Percentiles rank a stretch among this genome's conserved stretches.
phyloP scores from a whole-genome alignment of 2,888 invertebrate genomes.

The Anthrax anthrax region DNA sequence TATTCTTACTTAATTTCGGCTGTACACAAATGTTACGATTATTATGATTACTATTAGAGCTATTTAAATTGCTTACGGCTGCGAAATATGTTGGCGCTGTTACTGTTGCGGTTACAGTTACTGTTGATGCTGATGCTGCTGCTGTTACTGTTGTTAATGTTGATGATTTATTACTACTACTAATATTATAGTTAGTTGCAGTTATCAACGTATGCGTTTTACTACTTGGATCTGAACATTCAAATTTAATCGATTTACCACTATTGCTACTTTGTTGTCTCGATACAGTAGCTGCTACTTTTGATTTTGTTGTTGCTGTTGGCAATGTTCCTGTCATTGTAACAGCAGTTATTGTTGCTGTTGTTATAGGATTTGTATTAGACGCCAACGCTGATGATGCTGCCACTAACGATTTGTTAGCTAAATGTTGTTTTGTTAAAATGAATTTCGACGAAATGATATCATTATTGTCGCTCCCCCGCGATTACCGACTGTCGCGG shows the following conservation, averaged over 20 bases:
- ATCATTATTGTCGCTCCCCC: slow-evolving; percentile 38
- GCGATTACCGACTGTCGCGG: slow-evolving; percentile 38
- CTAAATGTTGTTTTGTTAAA: slow-evolving; percentile 35
- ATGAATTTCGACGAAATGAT: slow-evolving; percentile 35
- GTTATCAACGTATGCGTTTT: neutral
- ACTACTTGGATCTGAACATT: neutral
- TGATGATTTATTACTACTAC: slow-evolving; percentile 10
- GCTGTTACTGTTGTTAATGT: slow-evolving; percentile 1
- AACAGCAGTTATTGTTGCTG: neutral
- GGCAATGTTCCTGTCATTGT: neutral
- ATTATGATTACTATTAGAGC: neutral
- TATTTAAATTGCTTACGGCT: slow-evolving; percentile 5
- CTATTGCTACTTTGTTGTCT: neutral
- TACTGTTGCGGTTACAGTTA: slow-evolving; percentile 16
- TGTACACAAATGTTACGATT: slow-evolving; percentile 9
- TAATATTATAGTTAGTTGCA: neutral
- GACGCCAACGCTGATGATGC: slow-evolving; percentile 17
- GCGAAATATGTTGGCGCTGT: slow-evolving; percentile 17
- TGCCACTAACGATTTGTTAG: slow-evolving; percentile 28
- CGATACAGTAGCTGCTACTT: neutral
- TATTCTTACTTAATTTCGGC: slow-evolving; percentile 13
- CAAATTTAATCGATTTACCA: neutral
- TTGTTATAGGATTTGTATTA: slow-evolving; percentile 4
- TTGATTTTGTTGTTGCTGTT: slow-evolving; percentile 10
- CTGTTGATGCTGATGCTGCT: slow-evolving; percentile 10